Percentiles rank a stretch among this genome's conserved stretches.
Evolutionary conservation across 2,888 invertebrate species (phyloP).

Genomic region (Athripsodes cinereus): DNA sequence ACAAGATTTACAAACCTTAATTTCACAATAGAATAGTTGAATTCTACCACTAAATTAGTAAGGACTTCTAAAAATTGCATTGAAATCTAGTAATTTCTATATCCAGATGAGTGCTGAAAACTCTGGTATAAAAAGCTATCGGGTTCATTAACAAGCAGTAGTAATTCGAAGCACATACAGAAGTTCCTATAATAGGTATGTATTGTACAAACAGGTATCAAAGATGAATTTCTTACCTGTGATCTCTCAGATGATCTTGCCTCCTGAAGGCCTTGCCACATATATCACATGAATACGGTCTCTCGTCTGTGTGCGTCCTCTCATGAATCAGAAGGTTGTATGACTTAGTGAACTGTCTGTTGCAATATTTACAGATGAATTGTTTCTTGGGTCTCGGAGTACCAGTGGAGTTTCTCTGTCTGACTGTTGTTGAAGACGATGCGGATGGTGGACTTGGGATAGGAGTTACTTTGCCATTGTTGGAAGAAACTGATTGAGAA

Average conservation of each 20-base stretch:
- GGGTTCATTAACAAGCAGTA: too few species aligned
- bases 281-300: slow-evolving; percentile 96
- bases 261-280: slow-evolving; percentile 96
- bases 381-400: slow-evolving; percentile 92
- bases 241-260: slow-evolving; percentile 92
- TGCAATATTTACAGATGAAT: slow-evolving; percentile 97
- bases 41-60: too few species aligned
- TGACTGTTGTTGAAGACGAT: slow-evolving; percentile 41
- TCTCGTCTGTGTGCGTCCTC: slow-evolving; percentile 94
- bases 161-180: too few species aligned
- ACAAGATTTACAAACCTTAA: too few species aligned
- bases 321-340: slow-evolving; percentile 97
- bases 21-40: too few species aligned
- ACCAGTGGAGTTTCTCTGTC: slow-evolving; percentile 45
- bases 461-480: slow-evolving; percentile 41
- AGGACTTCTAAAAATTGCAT: too few species aligned
- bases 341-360: slow-evolving; percentile 95
- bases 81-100: too few species aligned
- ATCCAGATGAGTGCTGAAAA: too few species aligned
- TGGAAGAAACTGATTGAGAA: slow-evolving; percentile 43
- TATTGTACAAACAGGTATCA: too few species aligned
- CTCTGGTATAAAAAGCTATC: too few species aligned
- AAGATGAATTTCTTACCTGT: slow-evolving; percentile 79
- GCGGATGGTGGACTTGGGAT: slow-evolving; percentile 36
- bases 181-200: too few species aligned